Base-by-base conservation (phyloP, 2,888 invertebrate genomes). In the Abscondita cerata region DNA sequence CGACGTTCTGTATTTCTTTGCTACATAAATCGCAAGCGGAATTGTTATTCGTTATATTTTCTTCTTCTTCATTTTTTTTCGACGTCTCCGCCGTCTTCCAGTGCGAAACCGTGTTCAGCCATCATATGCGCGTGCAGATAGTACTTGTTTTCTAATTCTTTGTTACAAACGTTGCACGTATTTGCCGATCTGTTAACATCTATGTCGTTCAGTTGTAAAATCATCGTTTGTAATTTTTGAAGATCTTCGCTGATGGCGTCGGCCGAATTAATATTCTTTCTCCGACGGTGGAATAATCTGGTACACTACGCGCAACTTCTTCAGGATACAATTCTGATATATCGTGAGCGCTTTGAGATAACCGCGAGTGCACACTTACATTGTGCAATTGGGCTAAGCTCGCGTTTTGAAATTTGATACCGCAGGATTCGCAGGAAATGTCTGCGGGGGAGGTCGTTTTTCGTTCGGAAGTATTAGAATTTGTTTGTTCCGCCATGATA, bases 181-280 rank as follows among this genome's bases (percentile, higher is more conserved):
- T 71, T 72, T 3, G 72, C 72, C 18, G 83, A 76, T 65, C 85
- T 83, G 62, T 83, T 83, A 0, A 85, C 87, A 69, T 91, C 91
- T 47, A 93, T 81, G 69, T 92, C 93, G 80, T 93, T 96, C 73
- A 94, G 82, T 80, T 92, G 95, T 72, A 91, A 87, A 73, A 93
- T 92, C 95, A 94, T 96, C 15, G 92, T 92, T 80, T 95, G 95
- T 58, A 95, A 80, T 77, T 95, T 94, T 67, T 93, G 91, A 11
- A 95, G 82, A 78, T 95, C 94, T 78, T 94, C 92, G 69, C 92
- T 92, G 52, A 93, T 90, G 1, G 88, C 84, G 65, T 85, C 86
- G 2, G 85, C 81, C 48, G 79, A 81, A 76, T 66, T 54, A 33
- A 64, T 18, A 51, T 59, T 65, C 61, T 57, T 64, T 57, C 64